Evolutionary conservation across 2,888 invertebrate species (phyloP), one percentile per base, ranked within the genome.

Genomic region (Tachina fera): DNA sequence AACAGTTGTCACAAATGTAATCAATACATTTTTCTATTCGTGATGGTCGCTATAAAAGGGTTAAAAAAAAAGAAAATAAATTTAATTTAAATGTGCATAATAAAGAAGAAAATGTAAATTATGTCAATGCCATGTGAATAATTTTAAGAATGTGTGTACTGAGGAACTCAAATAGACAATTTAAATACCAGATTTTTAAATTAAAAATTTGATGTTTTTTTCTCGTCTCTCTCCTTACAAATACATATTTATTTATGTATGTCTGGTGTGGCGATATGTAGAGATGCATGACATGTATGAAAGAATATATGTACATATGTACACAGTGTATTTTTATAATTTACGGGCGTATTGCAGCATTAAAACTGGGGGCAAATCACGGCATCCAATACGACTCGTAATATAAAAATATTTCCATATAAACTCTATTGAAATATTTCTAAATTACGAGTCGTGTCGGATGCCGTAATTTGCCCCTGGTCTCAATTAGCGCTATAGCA

Each of bases 171-270:
- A 43, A 60, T 16, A 60, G 31, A 60, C 31, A 71, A 72, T 47
- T 72, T 47, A 72, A 58, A 72, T 47, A 60, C 13, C 60, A 74
- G 49, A 60, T 49, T 61, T 74, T 60, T 39, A 47, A 72, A 9
- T 45, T 58, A 31, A 47, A 45, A 4, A 47, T 22, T 22, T 22
- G 22, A n/a, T n/a, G 1, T 3, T 22, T n/a, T 60, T 58, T 39
- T 13, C 43, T 19, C 19, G 51, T 19, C 19, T 19, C 19, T 53
- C 10, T 53, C 3, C 10, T 53, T 4, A n/a, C 3, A 14, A 60
- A 60, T 41, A 39, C n/a, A n/a, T n/a, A n/a, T n/a, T n/a, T n/a
- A n/a, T 22, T 39, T 14, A 14, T 58, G 39, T 31, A 39, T 41
- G 39, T 60, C 39, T 60, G 39, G 41, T 14, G n/a, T 14, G 31